Conservation (phyloP, 2,113 vertebrate genomes). For the Jacana jacana region DNA sequence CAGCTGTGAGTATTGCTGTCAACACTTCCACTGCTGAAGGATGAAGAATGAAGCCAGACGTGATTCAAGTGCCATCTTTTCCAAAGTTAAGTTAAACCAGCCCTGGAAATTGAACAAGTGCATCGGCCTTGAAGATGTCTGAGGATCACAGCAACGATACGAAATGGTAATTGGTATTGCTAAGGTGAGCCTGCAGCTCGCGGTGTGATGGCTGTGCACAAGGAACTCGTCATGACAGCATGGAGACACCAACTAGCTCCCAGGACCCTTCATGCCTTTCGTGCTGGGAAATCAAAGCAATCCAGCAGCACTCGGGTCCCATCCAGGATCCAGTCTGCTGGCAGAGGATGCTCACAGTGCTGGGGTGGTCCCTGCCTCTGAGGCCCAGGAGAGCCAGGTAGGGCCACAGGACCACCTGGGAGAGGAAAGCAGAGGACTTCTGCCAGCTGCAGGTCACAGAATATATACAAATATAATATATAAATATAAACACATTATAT, state of each 20-base stretch:
- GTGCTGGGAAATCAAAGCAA: not conserved
- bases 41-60: not conserved
- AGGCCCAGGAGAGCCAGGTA: not conserved
- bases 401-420: not conserved
- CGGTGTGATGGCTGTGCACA: not conserved
- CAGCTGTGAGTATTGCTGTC: conserved; percentile 5
- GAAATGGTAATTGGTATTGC: not conserved
- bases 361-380: not conserved
- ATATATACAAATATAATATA: too few species aligned
- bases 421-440: not conserved
- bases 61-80: not conserved
- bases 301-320: not conserved
- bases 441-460: not conserved
- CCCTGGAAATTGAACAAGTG: not conserved
- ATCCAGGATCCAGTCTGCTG: rapidly evolving
- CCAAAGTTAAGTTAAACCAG: not conserved
- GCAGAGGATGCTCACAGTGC: not conserved
- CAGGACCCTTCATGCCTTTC: not conserved
- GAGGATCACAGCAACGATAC: not conserved
- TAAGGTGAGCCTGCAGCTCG: not conserved
- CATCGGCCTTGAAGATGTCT: not conserved
- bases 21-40: not conserved
- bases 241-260: not conserved
- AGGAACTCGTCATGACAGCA: not conserved
- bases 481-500: too few species aligned